Evolutionary conservation across 2,113 vertebrate genomes (phyloP), one percentile per base, ranked within the genome.

Genomic region (Dipodomys merriami): DNA sequence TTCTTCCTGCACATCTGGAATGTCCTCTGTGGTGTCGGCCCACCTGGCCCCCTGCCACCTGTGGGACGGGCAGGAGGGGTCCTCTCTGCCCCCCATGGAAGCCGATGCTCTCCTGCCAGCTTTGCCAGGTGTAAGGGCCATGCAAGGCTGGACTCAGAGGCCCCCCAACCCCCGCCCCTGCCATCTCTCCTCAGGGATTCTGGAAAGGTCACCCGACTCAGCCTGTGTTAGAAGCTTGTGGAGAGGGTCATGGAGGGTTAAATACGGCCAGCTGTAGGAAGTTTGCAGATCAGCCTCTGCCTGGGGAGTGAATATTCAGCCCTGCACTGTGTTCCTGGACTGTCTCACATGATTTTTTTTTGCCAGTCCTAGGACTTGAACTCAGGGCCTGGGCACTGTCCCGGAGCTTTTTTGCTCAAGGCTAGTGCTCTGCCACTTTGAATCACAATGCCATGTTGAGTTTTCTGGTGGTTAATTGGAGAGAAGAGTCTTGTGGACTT

Each of bases 1-100:
- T 57, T 57, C 33, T 94, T 93, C 93, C 67, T 77, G 91, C 33
- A 65, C 8, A 88, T 93, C 90, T 15, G 80, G 81, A 84, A 84
- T 12, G 81, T 65, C 72, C 57, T 78, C 76, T 64, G 33, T 53
- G 89, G 53, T 44, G 22, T 6, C 12, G 35, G 68, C 62, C 27
- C 4, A 9, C 49, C 46, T 30, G 64, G 22, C 46, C 18, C 15
- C 44, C 49, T 39, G 44, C 30, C 57, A 53, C 23, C 83, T 19
- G 9, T 1, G 6, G 20, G 9, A 6, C 44, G 9, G 22, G 7
- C 13, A 0, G 20, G 29, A n/a, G 72, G 35, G 8, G n/a, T 46
- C 78, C 35, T 11, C 35, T 44, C 44, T 13, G 7, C 33, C 27
- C 64, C 15, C 62, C 30, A 57, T 7, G 30, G 22, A 30, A 5